phyloP scores from a whole-genome alignment of 2,113 vertebrate species.

The Poicephalus meyeri region DNA sequence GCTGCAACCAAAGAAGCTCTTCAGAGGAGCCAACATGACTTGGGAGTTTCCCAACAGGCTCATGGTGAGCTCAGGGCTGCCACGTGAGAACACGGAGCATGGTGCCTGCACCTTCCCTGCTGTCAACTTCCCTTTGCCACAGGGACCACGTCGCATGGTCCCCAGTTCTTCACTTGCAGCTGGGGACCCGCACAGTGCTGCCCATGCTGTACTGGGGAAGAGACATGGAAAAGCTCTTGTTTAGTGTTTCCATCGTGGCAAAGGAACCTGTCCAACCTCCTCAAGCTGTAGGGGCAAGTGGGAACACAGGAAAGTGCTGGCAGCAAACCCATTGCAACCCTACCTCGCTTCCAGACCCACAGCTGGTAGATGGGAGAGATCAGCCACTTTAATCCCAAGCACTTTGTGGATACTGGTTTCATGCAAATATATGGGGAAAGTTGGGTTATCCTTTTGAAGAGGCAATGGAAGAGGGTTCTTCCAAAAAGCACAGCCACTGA shows the following conservation, averaged over 20 bases:
- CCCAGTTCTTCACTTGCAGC: not conserved
- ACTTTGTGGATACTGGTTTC: not conserved
- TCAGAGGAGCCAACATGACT: not conserved
- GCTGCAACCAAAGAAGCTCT: no score
- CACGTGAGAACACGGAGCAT: fast-evolving
- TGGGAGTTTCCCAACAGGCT: not conserved
- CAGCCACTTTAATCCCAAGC: not conserved
- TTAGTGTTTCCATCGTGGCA: fast-evolving
- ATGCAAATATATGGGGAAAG: not conserved
- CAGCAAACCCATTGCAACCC: not conserved
- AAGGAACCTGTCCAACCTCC: not conserved
- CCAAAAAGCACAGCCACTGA: not conserved
- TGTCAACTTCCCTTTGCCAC: not conserved
- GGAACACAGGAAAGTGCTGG: not conserved
- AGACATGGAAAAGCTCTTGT: not conserved
- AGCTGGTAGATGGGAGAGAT: not conserved
- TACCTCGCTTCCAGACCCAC: not conserved
- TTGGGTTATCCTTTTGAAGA: not conserved
- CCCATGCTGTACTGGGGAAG: not conserved
- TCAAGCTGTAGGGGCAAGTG: not conserved
- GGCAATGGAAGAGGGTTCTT: not conserved
- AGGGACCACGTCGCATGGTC: fast-evolving
- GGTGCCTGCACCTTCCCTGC: not conserved
- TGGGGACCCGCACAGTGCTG: not conserved
- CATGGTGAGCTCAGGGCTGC: not conserved